Conservation (phyloP, 2,797 vertebrate species). For the Champsocephalus esox region DNA sequence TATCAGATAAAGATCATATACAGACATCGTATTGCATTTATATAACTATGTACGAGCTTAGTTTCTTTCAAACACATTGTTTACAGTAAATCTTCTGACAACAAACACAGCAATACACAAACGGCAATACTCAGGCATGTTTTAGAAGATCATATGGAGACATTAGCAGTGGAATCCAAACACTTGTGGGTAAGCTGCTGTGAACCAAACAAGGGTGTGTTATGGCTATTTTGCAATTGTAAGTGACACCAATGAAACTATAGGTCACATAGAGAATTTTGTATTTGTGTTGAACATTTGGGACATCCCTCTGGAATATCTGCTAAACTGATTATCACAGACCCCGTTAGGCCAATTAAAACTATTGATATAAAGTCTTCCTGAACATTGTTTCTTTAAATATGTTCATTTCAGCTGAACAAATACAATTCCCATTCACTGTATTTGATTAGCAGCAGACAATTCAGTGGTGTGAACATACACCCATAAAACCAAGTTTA, state of each 20-base stretch:
- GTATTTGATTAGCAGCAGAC: constrained; percentile 4
- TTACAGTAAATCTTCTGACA: constrained; percentile 71
- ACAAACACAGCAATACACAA: constrained; percentile 73
- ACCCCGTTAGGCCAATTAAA: constrained; percentile 8
- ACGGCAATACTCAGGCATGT: constrained; percentile 69
- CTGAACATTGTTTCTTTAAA: constrained; percentile 11
- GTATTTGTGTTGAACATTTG: constrained; percentile 10
- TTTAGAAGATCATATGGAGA: constrained; percentile 61
- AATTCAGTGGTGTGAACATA: constrained; percentile 4
- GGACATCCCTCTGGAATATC: constrained; percentile 4
- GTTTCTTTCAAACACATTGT: constrained; percentile 64
- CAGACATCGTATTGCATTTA: constrained; percentile 79
- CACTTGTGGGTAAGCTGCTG: constrained; percentile 66
- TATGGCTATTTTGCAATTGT: constrained; percentile 45
- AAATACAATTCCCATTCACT: neutral
- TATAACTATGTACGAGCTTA: constrained; percentile 69
- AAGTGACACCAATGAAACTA: constrained; percentile 31
- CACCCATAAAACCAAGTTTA: constrained; percentile 8
- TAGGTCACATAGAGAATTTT: constrained; percentile 15
- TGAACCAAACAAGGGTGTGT: constrained; percentile 43
- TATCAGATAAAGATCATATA: constrained; percentile 67
- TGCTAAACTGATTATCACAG: neutral
- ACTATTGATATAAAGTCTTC: neutral
- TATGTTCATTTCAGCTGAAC: constrained; percentile 2
- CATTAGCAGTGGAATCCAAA: constrained; percentile 63